These are phyloP conservation scores for Oedothorax gibbosus DNA, from an alignment of 1,140 invertebrate species.

Conservation along the genomic window DNA sequence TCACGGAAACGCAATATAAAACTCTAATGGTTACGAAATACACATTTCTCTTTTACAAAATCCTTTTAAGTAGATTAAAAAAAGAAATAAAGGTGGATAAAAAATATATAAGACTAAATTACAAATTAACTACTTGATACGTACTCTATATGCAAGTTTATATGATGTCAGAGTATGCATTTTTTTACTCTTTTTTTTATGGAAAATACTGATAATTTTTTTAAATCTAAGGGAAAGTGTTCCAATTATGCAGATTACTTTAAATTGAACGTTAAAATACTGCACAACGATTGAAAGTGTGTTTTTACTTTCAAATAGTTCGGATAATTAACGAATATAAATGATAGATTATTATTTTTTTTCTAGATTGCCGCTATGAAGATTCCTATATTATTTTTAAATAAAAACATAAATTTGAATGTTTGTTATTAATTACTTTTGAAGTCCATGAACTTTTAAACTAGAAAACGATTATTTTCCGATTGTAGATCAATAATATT, in stretches of 20 bases:
- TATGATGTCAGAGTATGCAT: neutral
- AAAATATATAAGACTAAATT: constrained; percentile 2
- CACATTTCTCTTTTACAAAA: constrained; percentile 3
- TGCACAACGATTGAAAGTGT: neutral
- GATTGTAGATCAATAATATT: too few species aligned
- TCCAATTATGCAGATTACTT: constrained; percentile 31
- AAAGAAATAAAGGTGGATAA: neutral
- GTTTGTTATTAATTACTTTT: too few species aligned
- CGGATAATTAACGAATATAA: too few species aligned
- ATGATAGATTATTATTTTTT: too few species aligned
- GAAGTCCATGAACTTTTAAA: too few species aligned
- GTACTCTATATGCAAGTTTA: neutral
- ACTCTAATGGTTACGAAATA: neutral
- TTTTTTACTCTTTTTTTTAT: neutral
- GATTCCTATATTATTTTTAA: too few species aligned
- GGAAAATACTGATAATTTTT: neutral
- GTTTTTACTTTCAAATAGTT: neutral
- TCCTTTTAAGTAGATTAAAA: constrained; percentile 36
- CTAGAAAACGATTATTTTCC: too few species aligned
- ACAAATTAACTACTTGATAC: constrained; percentile 19
- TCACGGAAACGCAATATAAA: neutral
- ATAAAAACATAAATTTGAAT: too few species aligned
- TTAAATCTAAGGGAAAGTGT: neutral
- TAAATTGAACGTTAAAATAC: too few species aligned
- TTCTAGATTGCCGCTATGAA: too few species aligned